These are phyloP conservation scores for Hemiscyllium ocellatum DNA, from an alignment of 2,113 vertebrate genomes.

Conservation along the genomic window DNA sequence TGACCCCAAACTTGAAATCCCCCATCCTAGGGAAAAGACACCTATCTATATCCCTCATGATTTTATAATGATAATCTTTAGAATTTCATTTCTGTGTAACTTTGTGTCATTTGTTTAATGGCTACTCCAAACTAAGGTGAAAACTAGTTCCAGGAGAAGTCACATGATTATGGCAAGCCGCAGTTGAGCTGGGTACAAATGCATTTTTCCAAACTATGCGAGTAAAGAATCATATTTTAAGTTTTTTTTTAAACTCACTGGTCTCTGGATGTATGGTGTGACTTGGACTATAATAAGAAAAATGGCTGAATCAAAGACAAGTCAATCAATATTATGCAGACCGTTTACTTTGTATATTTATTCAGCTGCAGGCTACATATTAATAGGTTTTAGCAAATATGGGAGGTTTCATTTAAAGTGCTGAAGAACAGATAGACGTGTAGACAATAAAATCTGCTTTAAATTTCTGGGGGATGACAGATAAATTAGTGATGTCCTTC, in stretches of 20 bases:
- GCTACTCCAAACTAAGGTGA: too few species aligned
- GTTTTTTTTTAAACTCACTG: neutral
- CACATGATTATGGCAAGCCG: too few species aligned
- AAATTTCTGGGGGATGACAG: neutral
- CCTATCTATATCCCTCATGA: too few species aligned
- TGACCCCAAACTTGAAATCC: too few species aligned
- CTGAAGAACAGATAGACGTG: neutral
- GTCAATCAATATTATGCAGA: neutral
- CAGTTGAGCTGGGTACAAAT: too few species aligned
- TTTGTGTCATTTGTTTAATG: too few species aligned
- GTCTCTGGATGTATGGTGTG: neutral
- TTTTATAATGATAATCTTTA: too few species aligned
- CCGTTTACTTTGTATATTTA: neutral
- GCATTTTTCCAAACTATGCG: neutral
- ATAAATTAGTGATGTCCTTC: neutral
- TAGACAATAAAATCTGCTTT: too few species aligned
- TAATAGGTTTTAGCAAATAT: neutral
- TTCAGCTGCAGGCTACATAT: neutral
- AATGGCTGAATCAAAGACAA: neutral
- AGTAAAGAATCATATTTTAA: neutral
- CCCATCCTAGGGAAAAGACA: too few species aligned
- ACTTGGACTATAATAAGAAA: neutral
- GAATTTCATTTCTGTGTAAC: too few species aligned
- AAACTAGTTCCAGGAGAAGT: too few species aligned
- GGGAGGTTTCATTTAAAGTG: neutral